These are phyloP conservation scores for Calosoma granatense DNA, from an alignment of 1,140 invertebrate species.

Conservation along the genomic window DNA sequence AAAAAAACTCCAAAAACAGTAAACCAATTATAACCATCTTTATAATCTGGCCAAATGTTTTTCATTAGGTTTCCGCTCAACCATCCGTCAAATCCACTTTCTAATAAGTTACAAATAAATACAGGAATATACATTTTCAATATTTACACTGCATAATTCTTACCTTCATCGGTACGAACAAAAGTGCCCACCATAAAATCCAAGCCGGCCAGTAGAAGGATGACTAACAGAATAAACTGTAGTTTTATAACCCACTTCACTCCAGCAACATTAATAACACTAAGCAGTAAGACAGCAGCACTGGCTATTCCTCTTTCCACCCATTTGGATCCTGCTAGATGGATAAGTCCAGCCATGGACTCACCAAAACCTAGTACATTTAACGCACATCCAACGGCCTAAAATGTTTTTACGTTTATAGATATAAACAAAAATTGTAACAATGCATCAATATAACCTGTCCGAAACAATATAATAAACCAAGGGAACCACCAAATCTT, in stretches of 20 bases:
- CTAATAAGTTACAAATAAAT: slow-evolving; percentile 42
- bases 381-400: slow-evolving; percentile 90
- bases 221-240: slow-evolving; percentile 74
- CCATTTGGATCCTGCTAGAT: slow-evolving; percentile 58
- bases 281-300: slow-evolving; percentile 67
- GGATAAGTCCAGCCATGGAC: slow-evolving; percentile 77
- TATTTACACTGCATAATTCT: background rate
- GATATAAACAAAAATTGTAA: background rate
- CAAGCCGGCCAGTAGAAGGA: slow-evolving; percentile 72
- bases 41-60: slow-evolving; percentile 75
- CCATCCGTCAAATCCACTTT: slow-evolving; percentile 78
- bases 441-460: no score
- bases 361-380: slow-evolving; percentile 93
- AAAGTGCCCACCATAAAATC: slow-evolving; percentile 87
- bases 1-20: slow-evolving; percentile 93
- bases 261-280: slow-evolving; percentile 81
- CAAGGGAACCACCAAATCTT: slow-evolving; percentile 81
- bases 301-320: slow-evolving; percentile 71
- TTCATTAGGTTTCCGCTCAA: slow-evolving; percentile 62
- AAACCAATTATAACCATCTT: slow-evolving; percentile 75
- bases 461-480: slow-evolving; percentile 91
- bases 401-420: slow-evolving; percentile 20
- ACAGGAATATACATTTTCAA: background rate
- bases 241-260: slow-evolving; percentile 91
- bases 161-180: slow-evolving; percentile 54